Conservation (phyloP, 2,888 invertebrate genomes). For the Pomacea canaliculata region DNA sequence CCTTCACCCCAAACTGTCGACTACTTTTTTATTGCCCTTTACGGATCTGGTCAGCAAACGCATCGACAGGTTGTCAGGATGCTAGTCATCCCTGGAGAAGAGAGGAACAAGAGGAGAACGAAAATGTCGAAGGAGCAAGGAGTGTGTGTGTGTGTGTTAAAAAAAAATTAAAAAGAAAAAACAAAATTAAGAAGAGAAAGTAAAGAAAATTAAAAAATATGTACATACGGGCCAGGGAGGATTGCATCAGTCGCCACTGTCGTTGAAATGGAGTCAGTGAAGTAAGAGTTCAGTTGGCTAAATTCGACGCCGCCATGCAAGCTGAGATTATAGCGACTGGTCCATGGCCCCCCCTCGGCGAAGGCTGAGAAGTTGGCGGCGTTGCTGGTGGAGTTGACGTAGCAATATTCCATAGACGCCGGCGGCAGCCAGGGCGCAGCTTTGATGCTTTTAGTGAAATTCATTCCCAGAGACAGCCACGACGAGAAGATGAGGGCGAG, state of each 20-base stretch:
- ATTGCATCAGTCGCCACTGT: no score
- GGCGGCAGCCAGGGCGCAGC: conserved; percentile 40
- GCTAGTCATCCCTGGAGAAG: not conserved
- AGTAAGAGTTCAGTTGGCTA: no score
- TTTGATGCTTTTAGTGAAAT: conserved; percentile 37
- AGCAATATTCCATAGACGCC: conserved; percentile 44
- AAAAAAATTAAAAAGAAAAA: not conserved
- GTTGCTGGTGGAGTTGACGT: conserved; percentile 3
- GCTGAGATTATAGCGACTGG: conserved; percentile 1
- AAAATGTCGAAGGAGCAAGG: no score
- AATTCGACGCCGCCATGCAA: not conserved
- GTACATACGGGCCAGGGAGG: not conserved
- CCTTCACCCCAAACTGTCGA: no score
- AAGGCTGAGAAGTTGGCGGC: not conserved
- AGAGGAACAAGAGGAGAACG: no score
- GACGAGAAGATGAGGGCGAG: conserved; percentile 32
- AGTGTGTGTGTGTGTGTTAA: no score
- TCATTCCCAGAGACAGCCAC: conserved; percentile 42
- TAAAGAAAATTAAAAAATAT: not conserved
- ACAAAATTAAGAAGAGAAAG: not conserved
- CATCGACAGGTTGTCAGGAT: not conserved
- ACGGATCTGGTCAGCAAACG: not conserved
- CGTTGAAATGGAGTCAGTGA: no score
- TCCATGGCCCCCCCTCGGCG: not conserved
- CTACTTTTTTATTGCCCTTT: no score